Evolutionary conservation across 2,113 vertebrate genomes (phyloP).

Genomic region (Hippotragus niger): DNA sequence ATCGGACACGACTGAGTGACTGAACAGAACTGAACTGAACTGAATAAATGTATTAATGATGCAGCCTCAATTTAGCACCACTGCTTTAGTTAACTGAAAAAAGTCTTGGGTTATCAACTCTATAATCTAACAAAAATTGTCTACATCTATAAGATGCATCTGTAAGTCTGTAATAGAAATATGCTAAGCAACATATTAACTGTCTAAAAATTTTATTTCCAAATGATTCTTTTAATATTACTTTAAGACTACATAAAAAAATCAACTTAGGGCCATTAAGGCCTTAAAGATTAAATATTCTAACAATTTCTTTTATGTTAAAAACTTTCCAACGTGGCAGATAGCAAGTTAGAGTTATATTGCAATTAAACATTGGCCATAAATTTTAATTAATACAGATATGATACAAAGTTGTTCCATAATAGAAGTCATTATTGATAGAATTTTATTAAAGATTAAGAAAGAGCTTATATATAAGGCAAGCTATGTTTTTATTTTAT

Average conservation of each 20-base stretch:
- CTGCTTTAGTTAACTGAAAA: neutral
- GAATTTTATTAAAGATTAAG: neutral
- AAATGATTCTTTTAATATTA: neutral
- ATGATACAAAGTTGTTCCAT: neutral
- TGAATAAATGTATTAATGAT: neutral
- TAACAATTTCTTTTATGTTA: neutral
- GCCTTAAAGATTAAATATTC: neutral
- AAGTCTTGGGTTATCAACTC: neutral
- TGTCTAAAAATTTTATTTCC: neutral
- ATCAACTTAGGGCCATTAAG: neutral
- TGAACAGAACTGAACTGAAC: neutral
- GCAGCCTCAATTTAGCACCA: neutral
- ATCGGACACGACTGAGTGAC: fast-evolving
- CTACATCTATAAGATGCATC: neutral
- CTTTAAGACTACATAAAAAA: neutral
- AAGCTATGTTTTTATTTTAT: neutral
- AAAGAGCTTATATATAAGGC: neutral
- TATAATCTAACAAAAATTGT: neutral
- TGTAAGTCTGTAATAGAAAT: neutral
- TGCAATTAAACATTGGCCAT: neutral
- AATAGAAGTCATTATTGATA: neutral
- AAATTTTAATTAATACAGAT: neutral
- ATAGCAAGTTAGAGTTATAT: neutral
- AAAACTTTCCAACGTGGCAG: neutral
- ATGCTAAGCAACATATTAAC: neutral